A percentile compares a stretch with the other conserved stretches of the same genome.
Conservation (phyloP, 2,113 vertebrate species). For the Azemiops feae region DNA sequence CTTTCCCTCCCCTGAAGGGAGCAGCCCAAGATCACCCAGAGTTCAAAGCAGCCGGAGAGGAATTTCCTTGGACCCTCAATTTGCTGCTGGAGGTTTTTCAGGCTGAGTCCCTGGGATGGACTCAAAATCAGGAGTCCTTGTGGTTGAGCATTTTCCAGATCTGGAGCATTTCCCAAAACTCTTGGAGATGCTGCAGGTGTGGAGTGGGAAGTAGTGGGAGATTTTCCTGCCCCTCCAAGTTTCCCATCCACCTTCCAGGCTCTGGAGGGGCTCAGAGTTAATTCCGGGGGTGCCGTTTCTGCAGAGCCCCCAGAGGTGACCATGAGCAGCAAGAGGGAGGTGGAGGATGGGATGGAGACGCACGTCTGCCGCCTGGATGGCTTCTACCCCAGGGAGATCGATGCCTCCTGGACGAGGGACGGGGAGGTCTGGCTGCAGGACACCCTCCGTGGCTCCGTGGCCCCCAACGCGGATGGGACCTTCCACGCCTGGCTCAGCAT, state of each 20-base stretch:
- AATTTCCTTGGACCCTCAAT: no score
- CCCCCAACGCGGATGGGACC: no score
- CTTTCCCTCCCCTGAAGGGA: no score
- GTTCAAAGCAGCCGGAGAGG: no score
- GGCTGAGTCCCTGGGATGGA: neutral
- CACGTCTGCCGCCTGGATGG: neutral
- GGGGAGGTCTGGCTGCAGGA: no score
- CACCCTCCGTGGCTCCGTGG: no score
- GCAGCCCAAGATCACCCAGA: no score
- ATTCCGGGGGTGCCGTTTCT: neutral
- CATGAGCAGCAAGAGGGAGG: neutral
- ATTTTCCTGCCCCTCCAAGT: neutral
- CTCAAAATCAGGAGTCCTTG: neutral
- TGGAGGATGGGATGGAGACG: no score
- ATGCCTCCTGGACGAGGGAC: no score
- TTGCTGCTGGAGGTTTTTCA: no score
- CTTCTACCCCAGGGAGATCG: no score
- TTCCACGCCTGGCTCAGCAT: no score
- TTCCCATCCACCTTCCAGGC: neutral
- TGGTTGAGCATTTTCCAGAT: neutral
- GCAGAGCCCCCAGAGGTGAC: neutral
- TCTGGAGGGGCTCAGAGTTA: neutral
- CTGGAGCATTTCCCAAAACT: neutral
- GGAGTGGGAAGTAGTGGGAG: neutral
- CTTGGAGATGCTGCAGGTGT: neutral